Evolutionary conservation across 1,140 invertebrate species (phyloP).

Genomic region (Plectrocnemia conspersa): DNA sequence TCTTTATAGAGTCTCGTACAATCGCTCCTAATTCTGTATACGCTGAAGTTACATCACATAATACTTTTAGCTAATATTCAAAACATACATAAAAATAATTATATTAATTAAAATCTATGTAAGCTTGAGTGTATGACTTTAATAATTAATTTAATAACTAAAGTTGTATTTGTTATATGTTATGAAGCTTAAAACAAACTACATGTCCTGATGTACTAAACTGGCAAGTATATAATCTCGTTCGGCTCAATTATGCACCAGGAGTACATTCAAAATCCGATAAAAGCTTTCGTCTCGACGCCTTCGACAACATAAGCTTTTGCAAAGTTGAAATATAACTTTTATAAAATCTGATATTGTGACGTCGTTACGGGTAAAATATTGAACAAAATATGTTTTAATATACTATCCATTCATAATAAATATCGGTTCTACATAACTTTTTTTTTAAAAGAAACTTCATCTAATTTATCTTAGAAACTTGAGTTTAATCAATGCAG

Average conservation of each 20-base stretch:
- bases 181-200: background rate
- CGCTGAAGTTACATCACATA: background rate
- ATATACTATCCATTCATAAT: too few relatives aligned
- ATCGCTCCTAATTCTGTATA: conserved; percentile 7
- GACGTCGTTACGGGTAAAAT: too few relatives aligned
- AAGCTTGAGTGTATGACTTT: background rate
- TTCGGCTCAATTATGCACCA: conserved; percentile 21
- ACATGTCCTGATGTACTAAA: conserved; percentile 15
- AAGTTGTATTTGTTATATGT: background rate
- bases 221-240: conserved; percentile 20
- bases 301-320: background rate
- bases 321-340: background rate
- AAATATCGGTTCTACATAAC: too few relatives aligned
- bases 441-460: too few relatives aligned
- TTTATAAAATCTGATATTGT: background rate
- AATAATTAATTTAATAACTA: background rate
- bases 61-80: conserved; percentile 1
- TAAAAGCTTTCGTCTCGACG: conserved; percentile 9
- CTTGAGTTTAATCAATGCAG: too few relatives aligned
- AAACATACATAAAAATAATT: background rate
- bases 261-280: conserved; percentile 12
- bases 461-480: too few relatives aligned
- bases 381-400: too few relatives aligned
- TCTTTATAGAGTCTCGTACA: conserved; percentile 27
- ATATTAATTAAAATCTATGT: background rate